Evolutionary conservation across 1,140 invertebrate species (phyloP).

Genomic region (Drosophila triauraria): DNA sequence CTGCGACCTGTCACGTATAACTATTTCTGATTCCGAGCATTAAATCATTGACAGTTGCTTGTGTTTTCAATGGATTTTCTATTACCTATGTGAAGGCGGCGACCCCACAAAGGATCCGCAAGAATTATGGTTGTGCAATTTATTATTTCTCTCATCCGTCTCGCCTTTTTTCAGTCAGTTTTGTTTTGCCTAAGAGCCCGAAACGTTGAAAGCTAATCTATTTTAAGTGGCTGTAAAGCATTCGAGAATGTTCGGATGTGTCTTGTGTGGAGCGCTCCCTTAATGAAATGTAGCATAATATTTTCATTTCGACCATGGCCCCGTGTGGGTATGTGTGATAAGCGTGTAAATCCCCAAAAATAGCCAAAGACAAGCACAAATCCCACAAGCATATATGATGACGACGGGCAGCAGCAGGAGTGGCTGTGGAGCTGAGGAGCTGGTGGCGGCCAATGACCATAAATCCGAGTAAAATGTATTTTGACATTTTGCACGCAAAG

Average conservation of each 20-base stretch:
- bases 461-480: conserved; percentile 83
- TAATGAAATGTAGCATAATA: conserved; percentile 82
- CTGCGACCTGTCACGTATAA: conserved; percentile 51
- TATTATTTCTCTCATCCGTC: conserved; percentile 51
- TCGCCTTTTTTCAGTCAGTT: conserved; percentile 28
- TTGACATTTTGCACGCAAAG: conserved; percentile 83
- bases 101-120: conserved; percentile 9
- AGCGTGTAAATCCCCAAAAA: conserved; percentile 79
- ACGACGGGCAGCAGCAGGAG: conserved; percentile 12
- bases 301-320: conserved; percentile 62
- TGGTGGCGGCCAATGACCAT: conserved; percentile 71
- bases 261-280: conserved; percentile 14
- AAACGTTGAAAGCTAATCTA: conserved; percentile 77
- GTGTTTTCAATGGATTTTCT: conserved; percentile 74
- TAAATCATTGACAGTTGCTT: conserved; percentile 79
- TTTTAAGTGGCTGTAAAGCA: conserved; percentile 78
- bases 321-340: conserved; percentile 59
- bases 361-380: conserved; percentile 68
- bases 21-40: conserved; percentile 61
- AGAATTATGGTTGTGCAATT: conserved; percentile 62
- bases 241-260: conserved; percentile 32
- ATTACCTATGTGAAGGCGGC: conserved; percentile 42
- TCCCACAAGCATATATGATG: conserved; percentile 40
- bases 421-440: conserved; percentile 33
- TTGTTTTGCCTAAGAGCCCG: conserved; percentile 42